Conservation (phyloP, 2,888 invertebrate species). For the Polia nebulosa region DNA sequence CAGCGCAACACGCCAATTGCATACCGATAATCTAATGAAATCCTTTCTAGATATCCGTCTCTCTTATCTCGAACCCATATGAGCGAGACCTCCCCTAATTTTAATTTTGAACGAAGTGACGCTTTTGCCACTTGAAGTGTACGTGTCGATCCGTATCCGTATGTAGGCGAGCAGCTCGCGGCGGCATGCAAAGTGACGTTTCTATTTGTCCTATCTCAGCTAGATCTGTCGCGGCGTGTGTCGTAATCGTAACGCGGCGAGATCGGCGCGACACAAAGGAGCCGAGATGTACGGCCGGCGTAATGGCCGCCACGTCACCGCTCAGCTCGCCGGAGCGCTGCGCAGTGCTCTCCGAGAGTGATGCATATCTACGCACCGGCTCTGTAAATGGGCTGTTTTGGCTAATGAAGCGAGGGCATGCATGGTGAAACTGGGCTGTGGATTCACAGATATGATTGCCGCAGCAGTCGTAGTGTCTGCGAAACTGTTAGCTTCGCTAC, state of each 20-base stretch:
- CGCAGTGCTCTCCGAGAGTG: slow-evolving; percentile 82
- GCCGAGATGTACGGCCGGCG: slow-evolving; percentile 86
- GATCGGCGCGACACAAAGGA: slow-evolving; percentile 88
- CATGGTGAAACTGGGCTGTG: slow-evolving; percentile 85
- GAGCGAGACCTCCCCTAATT: slow-evolving; percentile 69
- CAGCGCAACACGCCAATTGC: slow-evolving; percentile 83
- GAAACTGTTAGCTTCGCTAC: slow-evolving; percentile 76
- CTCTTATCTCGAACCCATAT: slow-evolving; percentile 52
- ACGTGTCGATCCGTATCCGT: slow-evolving; percentile 82
- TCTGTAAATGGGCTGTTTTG: slow-evolving; percentile 90
- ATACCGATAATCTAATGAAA: slow-evolving; percentile 86
- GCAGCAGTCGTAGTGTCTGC: slow-evolving; percentile 81
- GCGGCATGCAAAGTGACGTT: slow-evolving; percentile 89
- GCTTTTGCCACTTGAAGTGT: slow-evolving; percentile 79
- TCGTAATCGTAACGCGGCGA: slow-evolving; percentile 87
- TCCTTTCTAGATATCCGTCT: slow-evolving; percentile 72
- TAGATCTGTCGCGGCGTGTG: slow-evolving; percentile 88
- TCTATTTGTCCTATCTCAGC: slow-evolving; percentile 88
- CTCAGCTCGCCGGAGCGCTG: slow-evolving; percentile 73
- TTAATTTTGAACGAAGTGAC: slow-evolving; percentile 75
- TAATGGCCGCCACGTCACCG: slow-evolving; percentile 88
- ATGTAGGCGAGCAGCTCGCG: slow-evolving; percentile 80
- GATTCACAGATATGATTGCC: slow-evolving; percentile 85
- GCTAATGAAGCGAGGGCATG: slow-evolving; percentile 88
- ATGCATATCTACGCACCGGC: slow-evolving; percentile 89